Percentiles rank a stretch among this genome's conserved stretches.
phyloP scores from a whole-genome alignment of 2,888 invertebrate genomes.

The Serripes groenlandicus region DNA sequence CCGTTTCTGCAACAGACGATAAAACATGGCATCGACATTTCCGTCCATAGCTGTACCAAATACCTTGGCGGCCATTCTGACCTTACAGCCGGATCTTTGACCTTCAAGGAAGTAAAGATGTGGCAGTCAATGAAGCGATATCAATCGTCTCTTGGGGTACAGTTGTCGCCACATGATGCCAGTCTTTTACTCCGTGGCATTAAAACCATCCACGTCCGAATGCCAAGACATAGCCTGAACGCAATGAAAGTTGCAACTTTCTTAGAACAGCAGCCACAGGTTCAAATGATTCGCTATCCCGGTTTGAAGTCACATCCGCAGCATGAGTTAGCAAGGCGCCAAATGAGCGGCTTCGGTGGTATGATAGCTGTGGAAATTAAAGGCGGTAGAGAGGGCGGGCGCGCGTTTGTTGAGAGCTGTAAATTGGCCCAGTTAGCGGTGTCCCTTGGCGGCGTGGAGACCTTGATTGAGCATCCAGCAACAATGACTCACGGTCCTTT shows the following conservation, averaged over 20 bases:
- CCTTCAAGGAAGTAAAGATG: constrained; percentile 77
- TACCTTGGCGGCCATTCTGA: constrained; percentile 87
- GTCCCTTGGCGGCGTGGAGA: constrained; percentile 98
- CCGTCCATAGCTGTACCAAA: constrained; percentile 86
- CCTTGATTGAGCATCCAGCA: constrained; percentile 96
- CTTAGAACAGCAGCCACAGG: constrained; percentile 92
- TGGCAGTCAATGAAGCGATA: constrained; percentile 79
- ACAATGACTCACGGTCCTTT: constrained; percentile 98
- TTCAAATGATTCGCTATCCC: constrained; percentile 93
- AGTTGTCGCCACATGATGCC: constrained; percentile 78
- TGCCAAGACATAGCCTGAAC: constrained; percentile 95
- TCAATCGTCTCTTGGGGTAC: constrained; percentile 77
- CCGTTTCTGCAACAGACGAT: constrained; percentile 84
- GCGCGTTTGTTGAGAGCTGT: constrained; percentile 88
- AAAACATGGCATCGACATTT: constrained; percentile 84
- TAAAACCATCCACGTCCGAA: constrained; percentile 96
- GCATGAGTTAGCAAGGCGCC: constrained; percentile 88
- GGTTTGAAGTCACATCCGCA: constrained; percentile 86
- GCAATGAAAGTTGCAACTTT: constrained; percentile 93
- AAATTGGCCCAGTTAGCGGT: constrained; percentile 89
- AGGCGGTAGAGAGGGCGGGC: constrained; percentile 91
- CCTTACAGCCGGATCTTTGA: constrained; percentile 84
- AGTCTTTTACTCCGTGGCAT: constrained; percentile 89
- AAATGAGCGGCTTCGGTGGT: constrained; percentile 95
- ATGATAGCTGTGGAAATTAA: constrained; percentile 96